A percentile compares a stretch with the other conserved stretches of the same genome.
Conservation (phyloP, 2,797 vertebrate species). For the Sebastes itinus region DNA sequence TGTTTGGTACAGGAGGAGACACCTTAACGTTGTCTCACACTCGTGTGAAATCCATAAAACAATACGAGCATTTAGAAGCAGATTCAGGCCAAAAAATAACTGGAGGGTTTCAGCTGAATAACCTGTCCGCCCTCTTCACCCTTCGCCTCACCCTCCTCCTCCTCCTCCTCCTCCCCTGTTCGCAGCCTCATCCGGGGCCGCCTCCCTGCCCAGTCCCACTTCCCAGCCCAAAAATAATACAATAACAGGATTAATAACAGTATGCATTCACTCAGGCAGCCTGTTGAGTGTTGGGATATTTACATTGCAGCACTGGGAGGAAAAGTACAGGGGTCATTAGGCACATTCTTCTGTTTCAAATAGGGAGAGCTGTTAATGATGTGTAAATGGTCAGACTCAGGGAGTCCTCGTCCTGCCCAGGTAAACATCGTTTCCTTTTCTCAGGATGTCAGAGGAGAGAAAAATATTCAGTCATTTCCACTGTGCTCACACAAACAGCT, state of each 20-base stretch:
- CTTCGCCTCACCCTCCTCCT: not conserved
- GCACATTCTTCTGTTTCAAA: constrained; percentile 55
- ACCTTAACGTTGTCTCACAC: constrained; percentile 54
- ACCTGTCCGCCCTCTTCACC: constrained; percentile 6
- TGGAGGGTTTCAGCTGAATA: constrained; percentile 22
- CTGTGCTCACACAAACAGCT: constrained; percentile 33
- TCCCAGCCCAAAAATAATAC: constrained; percentile 55
- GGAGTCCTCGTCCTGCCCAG: constrained; percentile 38
- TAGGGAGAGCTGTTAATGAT: constrained; percentile 50
- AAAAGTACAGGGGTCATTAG: constrained; percentile 40
- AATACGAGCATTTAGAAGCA: constrained; percentile 47
- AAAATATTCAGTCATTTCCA: constrained; percentile 48
- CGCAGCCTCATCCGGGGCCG: constrained; percentile 15
- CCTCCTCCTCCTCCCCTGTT: constrained; percentile 1
- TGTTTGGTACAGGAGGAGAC: constrained; percentile 41
- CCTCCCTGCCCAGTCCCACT: constrained; percentile 9
- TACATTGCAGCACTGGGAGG: constrained; percentile 41
- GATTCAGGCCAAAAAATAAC: constrained; percentile 42
- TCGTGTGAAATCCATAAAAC: constrained; percentile 63
- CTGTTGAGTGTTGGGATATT: constrained; percentile 51
- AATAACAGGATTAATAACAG: constrained; percentile 64
- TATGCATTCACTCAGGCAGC: constrained; percentile 27
- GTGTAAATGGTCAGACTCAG: constrained; percentile 39
- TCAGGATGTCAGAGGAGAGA: constrained; percentile 36
- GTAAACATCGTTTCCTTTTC: constrained; percentile 57